phyloP scores from a whole-genome alignment of 2,797 vertebrate genomes.

The Lagocephalus sceleratus region DNA sequence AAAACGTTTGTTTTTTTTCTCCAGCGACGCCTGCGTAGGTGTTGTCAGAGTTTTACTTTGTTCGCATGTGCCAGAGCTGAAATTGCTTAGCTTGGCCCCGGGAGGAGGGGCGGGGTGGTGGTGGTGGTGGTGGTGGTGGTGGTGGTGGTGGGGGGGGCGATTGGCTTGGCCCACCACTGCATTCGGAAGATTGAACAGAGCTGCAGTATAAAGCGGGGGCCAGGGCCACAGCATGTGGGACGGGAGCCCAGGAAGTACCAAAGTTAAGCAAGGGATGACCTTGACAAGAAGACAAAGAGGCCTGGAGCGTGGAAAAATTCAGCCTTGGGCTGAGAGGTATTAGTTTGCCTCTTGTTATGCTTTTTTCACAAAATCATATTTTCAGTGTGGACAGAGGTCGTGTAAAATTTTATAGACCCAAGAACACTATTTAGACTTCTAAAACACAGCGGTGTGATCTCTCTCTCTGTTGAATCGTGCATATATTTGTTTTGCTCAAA shows the following conservation, averaged over 20 bases:
- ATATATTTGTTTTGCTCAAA: too few relatives aligned
- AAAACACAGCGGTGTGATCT: too few relatives aligned
- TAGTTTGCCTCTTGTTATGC: slow-evolving; percentile 11
- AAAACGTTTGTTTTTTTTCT: slow-evolving; percentile 4
- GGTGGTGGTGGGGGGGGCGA: too few relatives aligned
- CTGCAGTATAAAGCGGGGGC: slow-evolving; percentile 60
- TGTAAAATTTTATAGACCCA: not conserved
- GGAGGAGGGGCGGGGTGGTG: slow-evolving; percentile 45
- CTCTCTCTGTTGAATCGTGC: too few relatives aligned
- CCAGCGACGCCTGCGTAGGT: not conserved
- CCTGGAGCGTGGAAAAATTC: slow-evolving; percentile 58
- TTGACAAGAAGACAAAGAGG: slow-evolving; percentile 61
- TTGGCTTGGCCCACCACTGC: slow-evolving; percentile 59
- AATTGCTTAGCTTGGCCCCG: slow-evolving; percentile 47
- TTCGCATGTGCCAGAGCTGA: slow-evolving; percentile 32
- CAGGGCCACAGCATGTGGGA: slow-evolving; percentile 53
- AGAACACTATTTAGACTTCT: too few relatives aligned
- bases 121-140: too few relatives aligned
- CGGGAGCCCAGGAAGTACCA: slow-evolving; percentile 60
- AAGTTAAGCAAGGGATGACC: slow-evolving; percentile 62
- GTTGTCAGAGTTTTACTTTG: not conserved
- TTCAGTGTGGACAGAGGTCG: slow-evolving; percentile 36
- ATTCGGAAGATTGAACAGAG: slow-evolving; percentile 72
- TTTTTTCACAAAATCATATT: slow-evolving; percentile 47
- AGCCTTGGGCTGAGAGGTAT: slow-evolving; percentile 25